A percentile compares a stretch with the other conserved stretches of the same genome.
These are phyloP conservation scores for Standfussiana lucernea DNA, from an alignment of 2,888 invertebrate species.

Conservation along the genomic window DNA sequence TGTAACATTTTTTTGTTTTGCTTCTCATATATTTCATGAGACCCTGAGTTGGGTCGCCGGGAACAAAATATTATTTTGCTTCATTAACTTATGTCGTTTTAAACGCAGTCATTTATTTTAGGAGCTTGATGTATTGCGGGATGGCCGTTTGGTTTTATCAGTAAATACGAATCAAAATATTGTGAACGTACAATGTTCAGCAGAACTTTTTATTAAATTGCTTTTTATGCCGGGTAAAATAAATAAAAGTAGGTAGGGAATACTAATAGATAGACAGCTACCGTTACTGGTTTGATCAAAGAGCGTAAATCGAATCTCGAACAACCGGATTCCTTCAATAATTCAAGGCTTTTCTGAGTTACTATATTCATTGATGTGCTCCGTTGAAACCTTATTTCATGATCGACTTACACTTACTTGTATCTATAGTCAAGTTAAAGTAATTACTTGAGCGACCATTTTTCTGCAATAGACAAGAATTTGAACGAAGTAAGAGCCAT, in stretches of 20 bases:
- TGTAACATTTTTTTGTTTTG: constrained; percentile 74
- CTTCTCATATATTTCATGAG: constrained; percentile 65
- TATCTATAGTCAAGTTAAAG: too few relatives aligned
- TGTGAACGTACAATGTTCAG: background rate
- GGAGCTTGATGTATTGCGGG: background rate
- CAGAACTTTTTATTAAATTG: background rate
- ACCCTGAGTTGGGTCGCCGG: constrained; percentile 49
- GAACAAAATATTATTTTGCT: constrained; percentile 45
- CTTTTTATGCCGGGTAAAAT: background rate
- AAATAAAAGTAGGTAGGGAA: background rate
- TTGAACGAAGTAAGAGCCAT: too few relatives aligned
- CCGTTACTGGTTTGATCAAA: constrained; percentile 13
- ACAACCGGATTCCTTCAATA: constrained; percentile 1
- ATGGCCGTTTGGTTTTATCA: background rate
- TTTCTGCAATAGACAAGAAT: too few relatives aligned
- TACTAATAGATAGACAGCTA: background rate
- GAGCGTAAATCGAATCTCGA: constrained; percentile 14
- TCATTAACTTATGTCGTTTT: constrained; percentile 50
- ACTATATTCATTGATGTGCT: constrained; percentile 1
- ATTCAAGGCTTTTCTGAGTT: background rate
- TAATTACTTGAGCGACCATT: too few relatives aligned
- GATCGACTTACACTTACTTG: too few relatives aligned
- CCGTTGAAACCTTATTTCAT: background rate
- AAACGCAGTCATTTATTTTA: constrained; percentile 42
- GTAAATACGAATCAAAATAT: background rate